Base-by-base conservation (phyloP, 2,797 vertebrate genomes). In the Zenarchopterus dispar region DNA sequence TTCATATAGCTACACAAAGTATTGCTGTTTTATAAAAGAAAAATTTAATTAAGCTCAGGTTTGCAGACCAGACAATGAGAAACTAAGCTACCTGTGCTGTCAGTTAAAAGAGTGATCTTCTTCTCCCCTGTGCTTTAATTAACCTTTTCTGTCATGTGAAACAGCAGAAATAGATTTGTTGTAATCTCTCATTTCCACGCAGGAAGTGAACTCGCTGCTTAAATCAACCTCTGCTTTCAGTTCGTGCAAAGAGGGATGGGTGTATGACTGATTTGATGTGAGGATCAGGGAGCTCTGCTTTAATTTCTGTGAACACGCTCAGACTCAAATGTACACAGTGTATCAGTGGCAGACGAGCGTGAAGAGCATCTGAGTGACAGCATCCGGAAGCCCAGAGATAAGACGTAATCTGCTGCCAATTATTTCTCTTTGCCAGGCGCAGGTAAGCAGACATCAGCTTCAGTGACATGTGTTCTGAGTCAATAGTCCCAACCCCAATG, bases 371-470 rank as follows among this genome's bases (percentile, higher is more conserved):
- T 76, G 87, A 91, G 78, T 89, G 92, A 92, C 92, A 91, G 89
- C 78, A 69, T 81, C 81, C 75, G 71, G 85, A 87, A 88, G 79
- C 77, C 65, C 28, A 1, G 78, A 86, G 91, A 92, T 92, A 93
- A 90, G 82, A 82, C 52, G 19, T 91, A 90, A 92, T 92, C 91
- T 91, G 89, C 60, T 67, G 74, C 81, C 90, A 92, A 91, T 93
- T 90, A 91, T 92, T 91, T 89, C 85, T 73, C 62, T 80, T 81
- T 67, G 85, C 83, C 87, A 91, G 82, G 79, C 80, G 42, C 89
- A 88, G 87, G 85, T 89, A 89, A 89, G 78, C 85, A 73, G 81
- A 84, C 84, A 82, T 91, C 88, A 80, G 77, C 84, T 78, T 52
- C 74, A 49, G 56, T 77, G 86, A 88, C 84, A 84, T 81, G 82